These are phyloP conservation scores for Pissodes strobi DNA, from an alignment of 1,140 invertebrate genomes.

Conservation along the genomic window DNA sequence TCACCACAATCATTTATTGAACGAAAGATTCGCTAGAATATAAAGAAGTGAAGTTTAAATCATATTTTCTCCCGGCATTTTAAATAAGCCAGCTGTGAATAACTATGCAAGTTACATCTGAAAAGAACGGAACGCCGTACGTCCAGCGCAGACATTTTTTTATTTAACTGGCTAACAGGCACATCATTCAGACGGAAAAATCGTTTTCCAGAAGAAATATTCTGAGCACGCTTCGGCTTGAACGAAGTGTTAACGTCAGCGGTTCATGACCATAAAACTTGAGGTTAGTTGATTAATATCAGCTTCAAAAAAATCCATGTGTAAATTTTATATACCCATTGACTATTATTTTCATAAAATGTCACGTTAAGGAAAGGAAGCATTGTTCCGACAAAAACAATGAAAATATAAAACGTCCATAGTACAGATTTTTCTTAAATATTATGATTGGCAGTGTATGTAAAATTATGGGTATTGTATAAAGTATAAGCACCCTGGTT, in stretches of 20 bases:
- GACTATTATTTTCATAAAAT: too few relatives aligned
- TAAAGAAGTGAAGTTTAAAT: constrained; percentile 7
- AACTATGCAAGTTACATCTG: constrained; percentile 16
- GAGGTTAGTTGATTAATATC: constrained; percentile 11
- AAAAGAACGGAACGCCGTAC: constrained; percentile 1
- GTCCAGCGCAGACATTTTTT: constrained; percentile 13
- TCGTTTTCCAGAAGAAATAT: constrained; percentile 18
- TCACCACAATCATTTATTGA: too few relatives aligned
- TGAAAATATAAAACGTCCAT: too few relatives aligned
- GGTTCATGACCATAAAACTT: constrained; percentile 19
- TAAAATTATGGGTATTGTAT: too few relatives aligned
- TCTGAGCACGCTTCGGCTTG: constrained; percentile 5
- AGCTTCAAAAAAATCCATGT: too few relatives aligned
- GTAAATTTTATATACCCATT: too few relatives aligned
- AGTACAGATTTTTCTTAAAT: too few relatives aligned
- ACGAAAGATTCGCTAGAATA: too few relatives aligned
- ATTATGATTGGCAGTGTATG: too few relatives aligned
- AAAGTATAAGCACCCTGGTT: too few relatives aligned
- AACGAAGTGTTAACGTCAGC: constrained; percentile 14
- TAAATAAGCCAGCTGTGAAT: constrained; percentile 20
- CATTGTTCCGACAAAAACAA: too few relatives aligned
- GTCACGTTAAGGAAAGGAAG: too few relatives aligned
- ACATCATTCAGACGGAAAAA: constrained; percentile 22
- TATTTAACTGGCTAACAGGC: constrained; percentile 15
- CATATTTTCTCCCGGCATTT: not conserved